Conservation (phyloP, 64 coral and sea anemone genomes). For the Montipora efflorescens region DNA sequence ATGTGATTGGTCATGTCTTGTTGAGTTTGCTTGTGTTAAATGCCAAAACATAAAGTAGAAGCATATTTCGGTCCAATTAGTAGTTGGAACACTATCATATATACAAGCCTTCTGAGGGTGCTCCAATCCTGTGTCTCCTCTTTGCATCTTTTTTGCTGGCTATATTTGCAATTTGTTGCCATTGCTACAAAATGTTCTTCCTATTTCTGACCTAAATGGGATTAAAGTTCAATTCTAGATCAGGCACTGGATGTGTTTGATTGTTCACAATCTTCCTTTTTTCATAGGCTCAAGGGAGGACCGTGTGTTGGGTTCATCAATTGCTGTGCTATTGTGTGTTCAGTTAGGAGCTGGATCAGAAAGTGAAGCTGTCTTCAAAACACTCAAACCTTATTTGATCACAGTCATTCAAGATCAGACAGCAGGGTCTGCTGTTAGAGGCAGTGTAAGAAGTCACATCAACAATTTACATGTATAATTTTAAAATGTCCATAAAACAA, state of each 20-base stretch:
- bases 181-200: too few relatives aligned
- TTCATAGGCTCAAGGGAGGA: conserved; percentile 62
- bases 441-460: conserved; percentile 59
- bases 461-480: background rate
- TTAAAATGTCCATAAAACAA: too few relatives aligned
- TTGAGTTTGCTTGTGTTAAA: too few relatives aligned
- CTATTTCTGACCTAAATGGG: too few relatives aligned
- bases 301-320: conserved; percentile 76
- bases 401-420: conserved; percentile 85
- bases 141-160: too few relatives aligned
- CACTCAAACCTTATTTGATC: conserved; percentile 77
- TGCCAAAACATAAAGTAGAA: too few relatives aligned
- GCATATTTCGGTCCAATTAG: too few relatives aligned
- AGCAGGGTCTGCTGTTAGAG: conserved; percentile 51
- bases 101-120: too few relatives aligned
- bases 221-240: too few relatives aligned
- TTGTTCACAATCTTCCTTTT: background rate
- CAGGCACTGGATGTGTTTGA: background rate
- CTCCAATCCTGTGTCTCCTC: too few relatives aligned
- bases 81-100: too few relatives aligned
- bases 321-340: conserved; percentile 85
- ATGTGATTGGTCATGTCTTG: background rate
- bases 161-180: too few relatives aligned
- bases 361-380: conserved; percentile 72
- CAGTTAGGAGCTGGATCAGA: conserved; percentile 80